Evolutionary conservation across 2,797 vertebrate genomes (phyloP).

Genomic region (Thripadectes ignobilis): DNA sequence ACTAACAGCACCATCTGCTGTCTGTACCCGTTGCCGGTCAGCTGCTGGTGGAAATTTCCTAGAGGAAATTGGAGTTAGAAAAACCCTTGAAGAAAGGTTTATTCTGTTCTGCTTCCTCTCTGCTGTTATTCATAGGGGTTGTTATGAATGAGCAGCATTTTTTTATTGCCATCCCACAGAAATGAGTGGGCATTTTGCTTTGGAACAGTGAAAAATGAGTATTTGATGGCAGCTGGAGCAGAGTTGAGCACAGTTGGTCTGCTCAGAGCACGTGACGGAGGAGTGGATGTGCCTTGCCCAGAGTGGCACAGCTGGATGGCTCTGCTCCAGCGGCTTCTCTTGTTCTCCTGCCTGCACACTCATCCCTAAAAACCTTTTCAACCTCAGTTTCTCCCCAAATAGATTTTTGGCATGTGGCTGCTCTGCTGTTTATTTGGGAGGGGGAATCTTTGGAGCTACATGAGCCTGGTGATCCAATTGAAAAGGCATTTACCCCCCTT

Average conservation of each 20-base stretch:
- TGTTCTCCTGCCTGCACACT: background rate
- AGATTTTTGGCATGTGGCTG: background rate
- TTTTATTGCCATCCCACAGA: background rate
- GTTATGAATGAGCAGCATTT: background rate
- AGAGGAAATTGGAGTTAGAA: background rate
- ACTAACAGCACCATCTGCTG: constrained; percentile 42
- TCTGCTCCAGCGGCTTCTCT: background rate
- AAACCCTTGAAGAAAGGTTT: background rate
- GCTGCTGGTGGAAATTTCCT: background rate
- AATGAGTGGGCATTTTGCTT: background rate
- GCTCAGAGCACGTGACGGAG: background rate
- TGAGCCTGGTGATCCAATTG: background rate
- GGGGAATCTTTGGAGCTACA: background rate
- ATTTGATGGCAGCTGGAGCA: background rate
- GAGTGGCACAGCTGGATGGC: background rate
- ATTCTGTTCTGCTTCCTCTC: background rate
- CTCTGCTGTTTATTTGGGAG: background rate
- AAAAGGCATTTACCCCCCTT: background rate
- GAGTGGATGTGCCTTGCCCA: background rate
- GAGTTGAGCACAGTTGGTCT: background rate
- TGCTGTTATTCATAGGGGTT: background rate
- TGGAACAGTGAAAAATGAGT: background rate
- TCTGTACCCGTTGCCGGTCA: background rate
- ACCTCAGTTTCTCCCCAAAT: background rate
- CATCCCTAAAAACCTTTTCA: background rate